Evolutionary conservation across 2,888 invertebrate species (phyloP).

Genomic region (Meiosimyza platycephala): DNA sequence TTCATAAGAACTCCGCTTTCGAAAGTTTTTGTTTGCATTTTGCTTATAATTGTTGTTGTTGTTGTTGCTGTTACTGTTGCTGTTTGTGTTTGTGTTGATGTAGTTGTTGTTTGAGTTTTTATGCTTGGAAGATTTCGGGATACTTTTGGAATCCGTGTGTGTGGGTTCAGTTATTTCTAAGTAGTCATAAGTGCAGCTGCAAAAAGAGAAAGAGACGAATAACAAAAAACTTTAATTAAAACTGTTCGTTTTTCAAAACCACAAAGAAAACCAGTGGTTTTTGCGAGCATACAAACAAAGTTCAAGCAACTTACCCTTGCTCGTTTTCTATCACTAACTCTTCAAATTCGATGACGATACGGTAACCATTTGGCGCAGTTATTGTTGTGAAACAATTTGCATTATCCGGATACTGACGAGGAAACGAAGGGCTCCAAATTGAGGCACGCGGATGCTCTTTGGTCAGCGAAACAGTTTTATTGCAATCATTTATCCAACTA

Average conservation of each 20-base stretch:
- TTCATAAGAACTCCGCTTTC: conserved; percentile 53
- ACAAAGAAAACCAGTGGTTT: neutral
- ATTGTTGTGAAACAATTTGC: conserved; percentile 80
- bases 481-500: conserved; percentile 72
- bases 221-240: too few relatives aligned
- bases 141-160: conserved; percentile 47
- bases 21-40: conserved; percentile 42
- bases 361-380: conserved; percentile 75
- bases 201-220: conserved; percentile 42
- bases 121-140: conserved; percentile 51
- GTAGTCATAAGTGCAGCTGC: conserved; percentile 84
- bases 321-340: conserved; percentile 82
- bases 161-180: conserved; percentile 74
- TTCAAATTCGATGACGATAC: conserved; percentile 80
- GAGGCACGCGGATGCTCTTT: conserved; percentile 75
- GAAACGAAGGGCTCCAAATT: conserved; percentile 85
- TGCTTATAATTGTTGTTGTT: conserved; percentile 39
- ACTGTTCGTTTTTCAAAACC: too few relatives aligned
- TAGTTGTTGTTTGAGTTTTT: conserved; percentile 32
- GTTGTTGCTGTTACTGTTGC: conserved; percentile 38
- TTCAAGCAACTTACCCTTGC: conserved; percentile 71
- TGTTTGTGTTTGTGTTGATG: conserved; percentile 38
- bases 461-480: conserved; percentile 75
- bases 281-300: neutral
- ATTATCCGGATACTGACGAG: conserved; percentile 81